These are phyloP conservation scores for Scaeva pyrastri DNA, from an alignment of 2,888 invertebrate genomes.

Conservation along the genomic window DNA sequence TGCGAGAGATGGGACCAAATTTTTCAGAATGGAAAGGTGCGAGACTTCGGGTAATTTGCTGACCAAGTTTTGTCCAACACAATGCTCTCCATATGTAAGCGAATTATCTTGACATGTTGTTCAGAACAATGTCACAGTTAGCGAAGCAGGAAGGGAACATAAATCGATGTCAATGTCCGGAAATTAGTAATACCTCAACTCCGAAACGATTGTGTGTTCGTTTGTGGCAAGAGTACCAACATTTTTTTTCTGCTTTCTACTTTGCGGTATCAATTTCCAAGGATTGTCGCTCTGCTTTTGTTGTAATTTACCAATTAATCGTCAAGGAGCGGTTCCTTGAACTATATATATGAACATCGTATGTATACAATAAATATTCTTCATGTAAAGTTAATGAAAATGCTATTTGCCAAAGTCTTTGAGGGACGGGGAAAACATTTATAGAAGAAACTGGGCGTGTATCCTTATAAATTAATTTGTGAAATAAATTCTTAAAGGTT, in stretches of 20 bases:
- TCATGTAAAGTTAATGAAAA: background rate
- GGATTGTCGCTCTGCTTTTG: conserved; percentile 1
- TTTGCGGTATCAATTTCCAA: conserved; percentile 13
- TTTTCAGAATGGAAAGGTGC: conserved; percentile 5
- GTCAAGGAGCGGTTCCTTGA: conserved; percentile 17
- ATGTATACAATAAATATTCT: background rate
- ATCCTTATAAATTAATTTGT: background rate
- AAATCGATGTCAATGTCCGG: conserved; percentile 66
- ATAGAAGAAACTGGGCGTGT: background rate
- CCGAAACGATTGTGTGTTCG: background rate
- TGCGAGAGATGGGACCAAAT: conserved; percentile 17
- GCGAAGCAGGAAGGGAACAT: conserved; percentile 11
- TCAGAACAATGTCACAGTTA: background rate
- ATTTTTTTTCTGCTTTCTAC: no score
- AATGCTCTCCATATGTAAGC: background rate
- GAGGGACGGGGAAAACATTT: no score
- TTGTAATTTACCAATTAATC: conserved; percentile 13
- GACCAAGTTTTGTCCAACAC: conserved; percentile 7
- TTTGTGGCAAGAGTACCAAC: background rate
- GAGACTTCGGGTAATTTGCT: background rate
- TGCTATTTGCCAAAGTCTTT: background rate
- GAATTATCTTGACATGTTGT: conserved; percentile 23
- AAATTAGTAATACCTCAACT: conserved; percentile 23
- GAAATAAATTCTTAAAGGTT: background rate
- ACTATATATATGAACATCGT: no score